Evolutionary conservation across 2,888 invertebrate species (phyloP), one percentile per base, ranked within the genome.

Genomic region (Rhamnusium bicolor): DNA sequence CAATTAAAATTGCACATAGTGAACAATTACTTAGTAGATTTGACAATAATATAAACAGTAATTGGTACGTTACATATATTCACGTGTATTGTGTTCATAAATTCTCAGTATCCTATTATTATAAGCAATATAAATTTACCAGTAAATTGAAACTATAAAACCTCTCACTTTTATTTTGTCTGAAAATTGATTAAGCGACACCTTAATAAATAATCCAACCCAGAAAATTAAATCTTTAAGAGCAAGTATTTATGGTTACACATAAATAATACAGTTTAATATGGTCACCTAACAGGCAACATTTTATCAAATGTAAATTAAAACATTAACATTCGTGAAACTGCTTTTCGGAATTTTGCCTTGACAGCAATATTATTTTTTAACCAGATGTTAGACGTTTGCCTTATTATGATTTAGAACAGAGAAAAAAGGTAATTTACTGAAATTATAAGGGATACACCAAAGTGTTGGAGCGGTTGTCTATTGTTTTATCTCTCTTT

Each of bases 401-500:
- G 58, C 62, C 65, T 68, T 32, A 68, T 71, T 58, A 71, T 73
- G 70, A 73, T 73, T 66, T 69, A 60, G 12, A 54, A n/a, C 66
- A 70, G 61, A 40, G 72, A 76, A 72, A 81, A 78, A 77, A 72
- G 70, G 69, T 76, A 80, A 80, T 80, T 80, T 80, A 74, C 70
- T 58, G 75, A 79, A 80, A 80, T 80, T 81, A 79, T 78, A 77
- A 80, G 77, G 77, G 69, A 75, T 74, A 71, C 71, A 72, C 72
- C 66, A 67, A 75, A 77, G 79, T 76, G 75, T 73, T 74, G 72
- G 80, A 46, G 49, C 51, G 71, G 72, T 63, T 53, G 19, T 47
- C 63, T 49, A 47, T 27, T 40, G 40, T 40, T n/a, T 40, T 12
- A 40, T 40, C 40, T 40, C 40, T 40, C 40, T 40, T 40, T 40